These are phyloP conservation scores for Danio rerio DNA, from an alignment of 2,113 vertebrate genomes.

Conservation along the genomic window DNA sequence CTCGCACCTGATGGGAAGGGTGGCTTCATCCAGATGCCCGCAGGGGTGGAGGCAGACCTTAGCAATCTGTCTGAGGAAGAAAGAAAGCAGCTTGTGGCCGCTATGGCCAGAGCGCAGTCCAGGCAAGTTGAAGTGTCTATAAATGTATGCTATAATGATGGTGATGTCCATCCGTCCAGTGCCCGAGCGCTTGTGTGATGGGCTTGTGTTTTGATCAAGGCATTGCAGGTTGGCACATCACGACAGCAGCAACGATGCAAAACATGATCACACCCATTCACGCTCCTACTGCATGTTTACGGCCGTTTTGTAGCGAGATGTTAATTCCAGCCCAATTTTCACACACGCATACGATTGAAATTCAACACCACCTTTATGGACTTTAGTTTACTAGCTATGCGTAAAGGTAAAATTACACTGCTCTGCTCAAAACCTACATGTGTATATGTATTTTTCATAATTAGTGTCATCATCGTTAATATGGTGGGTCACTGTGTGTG, in stretches of 20 bases:
- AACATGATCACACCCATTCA: constrained; percentile 69
- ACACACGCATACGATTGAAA: not conserved
- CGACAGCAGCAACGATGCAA: constrained; percentile 46
- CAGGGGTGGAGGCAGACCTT: constrained; percentile 85
- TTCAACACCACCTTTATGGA: not conserved
- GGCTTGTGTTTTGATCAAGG: constrained; percentile 52
- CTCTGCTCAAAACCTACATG: not conserved
- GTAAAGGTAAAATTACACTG: not conserved
- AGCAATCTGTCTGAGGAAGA: constrained; percentile 91
- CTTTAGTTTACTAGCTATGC: not conserved
- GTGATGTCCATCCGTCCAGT: constrained; percentile 26
- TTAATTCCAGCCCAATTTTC: not conserved
- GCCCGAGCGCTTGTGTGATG: constrained; percentile 8
- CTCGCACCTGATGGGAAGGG: constrained; percentile 83
- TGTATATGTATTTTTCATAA: not conserved
- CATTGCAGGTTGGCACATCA: constrained; percentile 59
- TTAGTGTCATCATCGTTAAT: constrained; percentile 8
- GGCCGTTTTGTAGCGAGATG: constrained; percentile 1
- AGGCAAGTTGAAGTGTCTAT: constrained; percentile 81
- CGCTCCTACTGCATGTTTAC: constrained; percentile 7
- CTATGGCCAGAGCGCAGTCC: constrained; percentile 93
- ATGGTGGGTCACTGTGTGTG: constrained; percentile 13
- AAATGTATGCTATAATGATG: constrained; percentile 13
- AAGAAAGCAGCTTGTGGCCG: constrained; percentile 88
- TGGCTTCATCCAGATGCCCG: constrained; percentile 78